Base-by-base conservation (phyloP, 2,888 invertebrate species). In the Nemurella pictetii region DNA sequence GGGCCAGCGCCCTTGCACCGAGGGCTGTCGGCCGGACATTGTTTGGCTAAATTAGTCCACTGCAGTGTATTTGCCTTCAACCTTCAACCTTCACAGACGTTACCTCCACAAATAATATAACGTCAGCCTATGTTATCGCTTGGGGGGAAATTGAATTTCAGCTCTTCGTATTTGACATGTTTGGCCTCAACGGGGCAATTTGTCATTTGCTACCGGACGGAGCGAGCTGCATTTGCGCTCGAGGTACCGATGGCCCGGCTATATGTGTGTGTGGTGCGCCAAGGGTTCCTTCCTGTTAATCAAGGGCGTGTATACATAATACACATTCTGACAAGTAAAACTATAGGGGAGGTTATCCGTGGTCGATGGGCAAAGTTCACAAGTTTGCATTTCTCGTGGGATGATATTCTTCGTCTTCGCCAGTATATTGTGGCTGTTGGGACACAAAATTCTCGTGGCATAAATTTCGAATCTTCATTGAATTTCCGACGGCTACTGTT, bases 61-160 rank as follows among this genome's bases (percentile, higher is more conserved):
- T 75, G 75, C 28, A 75, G 25, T 9, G 2, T 75, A 75, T 75
- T 27, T 28, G 55, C 20, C 55, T 15, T 55, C 20, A n/a, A n/a
- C n/a, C n/a, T n/a, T n/a, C n/a, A n/a, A n/a, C n/a, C n/a, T n/a
- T n/a, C n/a, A n/a, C n/a, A 12, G 55, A 20, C 55, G 55, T 20
- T 55, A 55, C 55, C 55, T 55, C 9, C 32, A 3, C 55, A 55
- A 55, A 55, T 55, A 55, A 55, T 20, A 20, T 55, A 55, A 55
- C 55, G 55, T 55, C 9, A 55, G 20, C 1, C 55, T 55, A 55
- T 55, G 55, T 55, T 55, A 55, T 55, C 55, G 55, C 55, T 55
- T 1, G 27, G 27, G 26, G 75, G 75, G 75, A 75, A 75, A 75
- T 75, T 75, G 75, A 75, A 75, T 75, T 75, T 26, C 75, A 26